phyloP scores from a whole-genome alignment of 2,113 vertebrate species.

The Mirounga angustirostris region DNA sequence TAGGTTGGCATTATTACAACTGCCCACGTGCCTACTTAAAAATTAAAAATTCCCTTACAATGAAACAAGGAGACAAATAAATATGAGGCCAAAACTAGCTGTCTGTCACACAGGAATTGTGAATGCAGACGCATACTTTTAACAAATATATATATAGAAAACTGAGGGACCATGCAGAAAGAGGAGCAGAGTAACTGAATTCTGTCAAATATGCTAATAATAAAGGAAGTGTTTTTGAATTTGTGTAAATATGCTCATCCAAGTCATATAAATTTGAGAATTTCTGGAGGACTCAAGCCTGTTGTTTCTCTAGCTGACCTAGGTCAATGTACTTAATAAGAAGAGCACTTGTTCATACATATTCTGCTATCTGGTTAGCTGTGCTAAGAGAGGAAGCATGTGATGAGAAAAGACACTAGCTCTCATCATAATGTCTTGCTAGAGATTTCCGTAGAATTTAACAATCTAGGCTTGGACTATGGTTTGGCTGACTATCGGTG shows the following conservation, averaged over 20 bases:
- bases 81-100: not conserved
- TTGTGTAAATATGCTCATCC: not conserved
- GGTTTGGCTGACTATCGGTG: not conserved
- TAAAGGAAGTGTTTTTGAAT: not conserved
- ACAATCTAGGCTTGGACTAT: not conserved
- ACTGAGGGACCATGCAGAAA: not conserved
- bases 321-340: not conserved
- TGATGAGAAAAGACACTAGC: not conserved
- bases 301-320: not conserved
- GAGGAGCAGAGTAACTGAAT: not conserved
- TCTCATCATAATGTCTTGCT: not conserved
- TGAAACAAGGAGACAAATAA: not conserved
- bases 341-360: not conserved
- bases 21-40: not conserved
- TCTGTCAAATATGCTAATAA: not conserved
- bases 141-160: not conserved
- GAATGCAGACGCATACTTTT: not conserved
- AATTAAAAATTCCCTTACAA: not conserved
- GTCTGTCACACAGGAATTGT: not conserved
- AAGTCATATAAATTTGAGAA: not conserved
- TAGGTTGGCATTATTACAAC: not conserved
- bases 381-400: not conserved
- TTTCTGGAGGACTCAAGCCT: not conserved
- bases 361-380: not conserved
- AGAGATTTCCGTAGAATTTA: not conserved